Percentiles rank a stretch among this genome's conserved stretches.
These are phyloP conservation scores for Idaea dimidiata DNA, from an alignment of 2,888 invertebrate species.

Conservation along the genomic window DNA sequence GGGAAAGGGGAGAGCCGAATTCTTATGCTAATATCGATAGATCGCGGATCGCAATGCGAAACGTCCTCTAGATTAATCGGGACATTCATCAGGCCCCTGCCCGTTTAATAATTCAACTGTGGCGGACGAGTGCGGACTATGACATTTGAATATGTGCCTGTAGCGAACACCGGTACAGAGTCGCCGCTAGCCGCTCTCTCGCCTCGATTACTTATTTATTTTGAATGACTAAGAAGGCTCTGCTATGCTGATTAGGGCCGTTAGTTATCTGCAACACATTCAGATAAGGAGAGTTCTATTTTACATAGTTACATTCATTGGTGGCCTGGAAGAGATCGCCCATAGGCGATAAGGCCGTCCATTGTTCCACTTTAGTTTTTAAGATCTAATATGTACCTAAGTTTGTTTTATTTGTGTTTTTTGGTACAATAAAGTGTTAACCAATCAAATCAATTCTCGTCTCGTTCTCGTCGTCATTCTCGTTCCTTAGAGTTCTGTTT, in stretches of 20 bases:
- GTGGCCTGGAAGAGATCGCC: too few species aligned
- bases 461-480: too few species aligned
- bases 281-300: background rate
- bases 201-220: conserved; percentile 5
- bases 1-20: conserved; percentile 58
- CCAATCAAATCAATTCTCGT: too few species aligned
- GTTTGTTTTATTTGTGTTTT: too few species aligned
- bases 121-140: conserved; percentile 30
- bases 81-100: conserved; percentile 47
- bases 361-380: too few species aligned
- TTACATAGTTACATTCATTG: too few species aligned
- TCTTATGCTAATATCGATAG: conserved; percentile 70
- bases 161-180: background rate
- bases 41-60: conserved; percentile 64
- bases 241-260: background rate
- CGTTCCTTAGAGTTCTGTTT: background rate
- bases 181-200: conserved; percentile 1
- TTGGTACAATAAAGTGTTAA: too few species aligned
- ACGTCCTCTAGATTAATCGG: conserved; percentile 29
- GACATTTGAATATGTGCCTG: conserved; percentile 28
- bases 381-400: too few species aligned
- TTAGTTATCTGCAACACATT: background rate
- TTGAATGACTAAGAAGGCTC: background rate
- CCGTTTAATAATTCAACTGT: conserved; percentile 64
- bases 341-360: too few species aligned